Conservation (phyloP, 2,113 vertebrate species). For the Panurus biarmicus region DNA sequence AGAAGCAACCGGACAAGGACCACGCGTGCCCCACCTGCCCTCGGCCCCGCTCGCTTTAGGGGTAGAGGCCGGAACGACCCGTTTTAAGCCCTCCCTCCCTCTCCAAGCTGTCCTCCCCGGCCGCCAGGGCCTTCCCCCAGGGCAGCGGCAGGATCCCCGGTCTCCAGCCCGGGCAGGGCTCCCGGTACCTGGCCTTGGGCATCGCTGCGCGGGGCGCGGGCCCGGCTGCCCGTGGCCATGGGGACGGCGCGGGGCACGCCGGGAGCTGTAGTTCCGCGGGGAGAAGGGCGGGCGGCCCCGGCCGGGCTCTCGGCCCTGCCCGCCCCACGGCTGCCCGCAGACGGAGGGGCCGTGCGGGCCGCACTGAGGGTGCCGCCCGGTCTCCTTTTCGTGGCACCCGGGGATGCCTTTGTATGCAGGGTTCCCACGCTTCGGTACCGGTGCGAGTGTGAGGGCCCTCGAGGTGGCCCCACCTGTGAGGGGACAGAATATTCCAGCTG, state of each 20-base stretch:
- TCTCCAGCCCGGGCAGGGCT: too few relatives aligned
- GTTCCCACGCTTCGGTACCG: accelerated
- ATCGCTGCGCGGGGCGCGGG: background rate
- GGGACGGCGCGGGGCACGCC: slow-evolving; percentile 14
- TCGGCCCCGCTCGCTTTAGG: background rate
- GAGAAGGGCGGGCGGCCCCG: accelerated
- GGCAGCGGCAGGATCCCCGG: accelerated
- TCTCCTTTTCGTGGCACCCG: accelerated
- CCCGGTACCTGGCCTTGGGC: slow-evolving; percentile 15
- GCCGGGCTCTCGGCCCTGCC: background rate
- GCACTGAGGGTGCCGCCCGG: accelerated
- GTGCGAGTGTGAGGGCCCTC: too few relatives aligned
- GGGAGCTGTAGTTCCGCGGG: slow-evolving; percentile 60
- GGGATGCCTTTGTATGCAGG: accelerated
- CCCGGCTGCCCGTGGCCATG: slow-evolving; percentile 12
- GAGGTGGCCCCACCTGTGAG: too few relatives aligned
- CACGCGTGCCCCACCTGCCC: too few relatives aligned
- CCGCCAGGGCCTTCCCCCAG: background rate
- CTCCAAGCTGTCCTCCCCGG: background rate
- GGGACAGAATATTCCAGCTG: background rate
- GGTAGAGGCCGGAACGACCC: background rate
- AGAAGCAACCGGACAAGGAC: background rate
- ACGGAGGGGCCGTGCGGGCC: background rate
- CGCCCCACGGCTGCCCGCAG: background rate
- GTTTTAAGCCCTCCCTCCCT: background rate